A percentile compares a stretch with the other conserved stretches of the same genome.
Conservation (phyloP, 2,797 vertebrate genomes). For the Calcarius lapponicus region DNA sequence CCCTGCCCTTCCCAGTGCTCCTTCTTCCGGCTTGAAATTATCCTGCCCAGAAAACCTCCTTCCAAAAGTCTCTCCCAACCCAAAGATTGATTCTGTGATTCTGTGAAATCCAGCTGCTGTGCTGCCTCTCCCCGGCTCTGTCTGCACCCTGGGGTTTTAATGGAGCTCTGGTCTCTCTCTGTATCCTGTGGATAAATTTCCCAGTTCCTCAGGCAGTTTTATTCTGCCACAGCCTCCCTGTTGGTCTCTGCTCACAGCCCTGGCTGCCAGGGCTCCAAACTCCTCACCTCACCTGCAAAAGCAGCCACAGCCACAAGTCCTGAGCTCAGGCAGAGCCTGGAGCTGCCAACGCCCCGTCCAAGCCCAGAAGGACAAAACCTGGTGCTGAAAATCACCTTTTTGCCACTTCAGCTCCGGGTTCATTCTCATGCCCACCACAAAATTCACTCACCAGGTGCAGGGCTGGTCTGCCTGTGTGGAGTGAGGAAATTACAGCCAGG, state of each 20-base stretch:
- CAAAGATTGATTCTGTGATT: not conserved
- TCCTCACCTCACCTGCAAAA: not conserved
- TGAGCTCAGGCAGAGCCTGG: not conserved
- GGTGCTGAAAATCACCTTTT: not conserved
- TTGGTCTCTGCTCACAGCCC: not conserved
- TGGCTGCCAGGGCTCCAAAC: not conserved
- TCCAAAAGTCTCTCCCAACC: not conserved
- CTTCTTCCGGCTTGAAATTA: not conserved
- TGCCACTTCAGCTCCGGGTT: not conserved
- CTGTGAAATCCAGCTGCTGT: not conserved
- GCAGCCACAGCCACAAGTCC: not conserved
- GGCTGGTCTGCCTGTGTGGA: not conserved
- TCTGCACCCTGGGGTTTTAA: not conserved
- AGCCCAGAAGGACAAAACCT: not conserved
- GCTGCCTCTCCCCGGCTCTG: not conserved
- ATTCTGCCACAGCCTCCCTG: not conserved
- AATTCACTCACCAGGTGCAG: not conserved
- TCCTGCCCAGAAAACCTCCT: not conserved
- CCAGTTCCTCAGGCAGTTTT: not conserved
- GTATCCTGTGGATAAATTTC: not conserved
- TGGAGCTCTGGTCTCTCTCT: not conserved
- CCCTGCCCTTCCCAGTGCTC: not conserved
- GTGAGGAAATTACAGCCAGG: not conserved
- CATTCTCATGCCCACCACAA: not conserved
- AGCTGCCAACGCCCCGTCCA: not conserved